Conservation (phyloP, 1,140 invertebrate species). For the Ceratina calcarata region DNA sequence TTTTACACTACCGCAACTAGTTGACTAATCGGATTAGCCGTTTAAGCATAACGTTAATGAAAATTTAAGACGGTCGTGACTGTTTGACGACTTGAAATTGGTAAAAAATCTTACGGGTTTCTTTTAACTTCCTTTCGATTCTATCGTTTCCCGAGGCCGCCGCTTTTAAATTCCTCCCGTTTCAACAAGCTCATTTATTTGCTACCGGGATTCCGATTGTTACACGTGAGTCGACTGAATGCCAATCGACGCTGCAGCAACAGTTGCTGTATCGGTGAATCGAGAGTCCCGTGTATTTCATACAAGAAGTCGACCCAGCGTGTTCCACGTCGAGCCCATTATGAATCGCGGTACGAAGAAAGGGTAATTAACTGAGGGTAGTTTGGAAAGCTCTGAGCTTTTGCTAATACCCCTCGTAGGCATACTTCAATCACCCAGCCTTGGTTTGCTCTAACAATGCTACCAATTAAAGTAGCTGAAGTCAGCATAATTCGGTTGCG, state of each 20-base stretch:
- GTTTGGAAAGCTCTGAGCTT: background rate
- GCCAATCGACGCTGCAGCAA: slow-evolving; percentile 15
- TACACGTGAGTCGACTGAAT: slow-evolving; percentile 38
- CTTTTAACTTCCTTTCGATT: background rate
- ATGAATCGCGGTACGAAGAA: background rate
- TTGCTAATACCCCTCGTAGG: too few species aligned
- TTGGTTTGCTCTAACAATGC: background rate
- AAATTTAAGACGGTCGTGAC: too few species aligned
- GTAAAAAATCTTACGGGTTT: background rate
- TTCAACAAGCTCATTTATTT: slow-evolving; percentile 41
- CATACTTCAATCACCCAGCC: background rate
- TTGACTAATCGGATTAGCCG: background rate
- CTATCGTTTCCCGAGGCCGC: background rate
- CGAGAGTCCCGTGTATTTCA: slow-evolving; percentile 19
- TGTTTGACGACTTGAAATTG: background rate
- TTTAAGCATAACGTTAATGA: background rate
- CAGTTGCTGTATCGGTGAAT: slow-evolving; percentile 36
- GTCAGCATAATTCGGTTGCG: background rate
- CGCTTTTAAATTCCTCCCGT: slow-evolving; percentile 36
- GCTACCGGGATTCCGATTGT: slow-evolving; percentile 46
- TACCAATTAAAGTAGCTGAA: slow-evolving; percentile 1
- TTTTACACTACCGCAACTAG: too few species aligned
- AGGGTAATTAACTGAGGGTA: background rate
- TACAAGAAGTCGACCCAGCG: slow-evolving; percentile 8
- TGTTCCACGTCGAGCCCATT: background rate